Conservation (phyloP, 2,888 invertebrate species). For the Tipula vernalis region DNA sequence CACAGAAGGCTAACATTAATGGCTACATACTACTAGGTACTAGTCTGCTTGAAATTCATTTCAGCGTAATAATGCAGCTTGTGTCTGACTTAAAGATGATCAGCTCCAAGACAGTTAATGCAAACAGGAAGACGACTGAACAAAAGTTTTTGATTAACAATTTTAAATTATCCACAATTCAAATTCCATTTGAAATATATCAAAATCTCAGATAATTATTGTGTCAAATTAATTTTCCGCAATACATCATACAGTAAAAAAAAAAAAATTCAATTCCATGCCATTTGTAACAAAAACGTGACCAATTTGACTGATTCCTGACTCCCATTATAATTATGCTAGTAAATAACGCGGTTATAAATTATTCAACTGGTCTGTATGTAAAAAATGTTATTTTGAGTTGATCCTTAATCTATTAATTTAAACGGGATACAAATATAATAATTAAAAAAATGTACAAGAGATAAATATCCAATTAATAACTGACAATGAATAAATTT, state of each 20-base stretch:
- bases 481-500: not conserved
- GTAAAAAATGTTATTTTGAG: not conserved
- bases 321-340: not conserved
- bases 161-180: not conserved
- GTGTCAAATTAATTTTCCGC: not conserved
- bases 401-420: not conserved
- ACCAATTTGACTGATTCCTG: not conserved
- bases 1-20: too few relatives aligned
- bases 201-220: not conserved
- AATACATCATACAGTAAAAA: not conserved
- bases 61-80: too few relatives aligned
- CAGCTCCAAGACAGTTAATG: too few relatives aligned
- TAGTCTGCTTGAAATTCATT: too few relatives aligned
- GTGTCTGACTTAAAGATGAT: too few relatives aligned
- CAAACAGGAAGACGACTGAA: too few relatives aligned
- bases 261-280: not conserved
- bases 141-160: not conserved
- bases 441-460: not conserved
- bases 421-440: not conserved
- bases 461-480: not conserved
- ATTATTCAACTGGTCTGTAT: not conserved
- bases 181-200: not conserved
- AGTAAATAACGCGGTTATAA: not conserved
- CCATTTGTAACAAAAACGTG: not conserved
- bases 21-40: too few relatives aligned